A percentile compares a stretch with the other conserved stretches of the same genome.
Conservation (phyloP, 2,797 vertebrate genomes). For the Philypnodon macrostomus region DNA sequence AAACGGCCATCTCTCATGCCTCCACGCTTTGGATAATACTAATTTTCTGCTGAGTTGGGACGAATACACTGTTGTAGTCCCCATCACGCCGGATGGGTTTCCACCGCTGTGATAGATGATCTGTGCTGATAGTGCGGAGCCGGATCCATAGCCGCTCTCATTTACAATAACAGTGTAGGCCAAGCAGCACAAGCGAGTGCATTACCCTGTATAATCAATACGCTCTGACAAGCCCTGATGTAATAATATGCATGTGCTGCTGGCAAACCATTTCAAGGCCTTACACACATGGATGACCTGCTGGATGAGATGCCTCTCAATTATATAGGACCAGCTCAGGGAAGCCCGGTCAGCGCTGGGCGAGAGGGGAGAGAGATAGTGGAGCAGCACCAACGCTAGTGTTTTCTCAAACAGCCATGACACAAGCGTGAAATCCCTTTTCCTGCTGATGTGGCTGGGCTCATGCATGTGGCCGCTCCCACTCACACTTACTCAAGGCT, state of each 20-base stretch:
- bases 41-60: constrained; percentile 16
- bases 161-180: constrained; percentile 65
- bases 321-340: constrained; percentile 34
- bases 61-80: constrained; percentile 4
- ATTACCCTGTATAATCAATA: constrained; percentile 71
- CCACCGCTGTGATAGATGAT: constrained; percentile 56
- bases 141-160: constrained; percentile 61
- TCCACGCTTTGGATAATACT: constrained; percentile 11
- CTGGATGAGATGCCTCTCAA: constrained; percentile 59
- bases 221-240: constrained; percentile 61
- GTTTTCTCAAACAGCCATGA: neutral
- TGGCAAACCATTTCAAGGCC: constrained; percentile 51
- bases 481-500: neutral
- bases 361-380: constrained; percentile 20
- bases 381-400: neutral
- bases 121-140: constrained; percentile 50
- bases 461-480: neutral
- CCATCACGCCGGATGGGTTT: constrained; percentile 5
- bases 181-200: constrained; percentile 59
- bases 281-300: constrained; percentile 54
- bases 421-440: constrained; percentile 3
- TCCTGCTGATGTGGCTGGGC: neutral
- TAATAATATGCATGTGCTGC: constrained; percentile 71
- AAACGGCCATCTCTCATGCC: constrained; percentile 16
- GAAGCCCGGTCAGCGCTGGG: constrained; percentile 4